Percentiles rank a stretch among this genome's conserved stretches.
Conservation (phyloP, 2,888 invertebrate genomes). For the Macaria notata region DNA sequence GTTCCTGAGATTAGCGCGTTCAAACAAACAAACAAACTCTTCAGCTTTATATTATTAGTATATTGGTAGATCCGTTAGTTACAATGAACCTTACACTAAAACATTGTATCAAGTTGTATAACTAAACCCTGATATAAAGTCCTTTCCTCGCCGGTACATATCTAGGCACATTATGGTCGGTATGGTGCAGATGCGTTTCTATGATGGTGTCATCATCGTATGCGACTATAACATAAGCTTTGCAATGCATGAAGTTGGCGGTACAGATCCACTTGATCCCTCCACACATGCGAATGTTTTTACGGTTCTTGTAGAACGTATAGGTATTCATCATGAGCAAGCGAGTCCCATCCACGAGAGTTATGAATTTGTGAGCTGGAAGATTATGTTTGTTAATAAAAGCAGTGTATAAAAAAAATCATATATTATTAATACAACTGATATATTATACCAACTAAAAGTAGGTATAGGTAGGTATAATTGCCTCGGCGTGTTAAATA, state of each 20-base stretch:
- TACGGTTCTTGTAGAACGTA: constrained; percentile 30
- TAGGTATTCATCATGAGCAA: constrained; percentile 34
- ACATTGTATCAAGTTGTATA: too few relatives aligned
- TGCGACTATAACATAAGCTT: constrained; percentile 26
- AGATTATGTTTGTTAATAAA: not conserved
- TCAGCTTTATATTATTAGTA: too few relatives aligned
- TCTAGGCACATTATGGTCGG: constrained; percentile 27
- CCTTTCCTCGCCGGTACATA: constrained; percentile 21
- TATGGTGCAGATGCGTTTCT: constrained; percentile 24
- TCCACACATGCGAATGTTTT: constrained; percentile 6
- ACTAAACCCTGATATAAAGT: constrained; percentile 22
- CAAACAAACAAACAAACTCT: too few relatives aligned
- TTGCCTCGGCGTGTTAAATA: too few relatives aligned
- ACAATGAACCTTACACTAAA: too few relatives aligned
- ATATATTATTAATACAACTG: too few relatives aligned
- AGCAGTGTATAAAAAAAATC: too few relatives aligned
- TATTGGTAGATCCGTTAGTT: too few relatives aligned
- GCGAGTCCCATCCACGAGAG: constrained; percentile 26
- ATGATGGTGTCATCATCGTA: constrained; percentile 19
- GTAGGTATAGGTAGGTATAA: too few relatives aligned
- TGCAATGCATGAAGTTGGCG: constrained; percentile 27
- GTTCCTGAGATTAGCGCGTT: too few relatives aligned
- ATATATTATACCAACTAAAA: too few relatives aligned
- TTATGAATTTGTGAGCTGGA: constrained; percentile 33
- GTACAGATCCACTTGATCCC: constrained; percentile 33